Evolutionary conservation across 2,113 vertebrate genomes (phyloP), one percentile per base, ranked within the genome.

Genomic region (Lampris megalopsis): DNA sequence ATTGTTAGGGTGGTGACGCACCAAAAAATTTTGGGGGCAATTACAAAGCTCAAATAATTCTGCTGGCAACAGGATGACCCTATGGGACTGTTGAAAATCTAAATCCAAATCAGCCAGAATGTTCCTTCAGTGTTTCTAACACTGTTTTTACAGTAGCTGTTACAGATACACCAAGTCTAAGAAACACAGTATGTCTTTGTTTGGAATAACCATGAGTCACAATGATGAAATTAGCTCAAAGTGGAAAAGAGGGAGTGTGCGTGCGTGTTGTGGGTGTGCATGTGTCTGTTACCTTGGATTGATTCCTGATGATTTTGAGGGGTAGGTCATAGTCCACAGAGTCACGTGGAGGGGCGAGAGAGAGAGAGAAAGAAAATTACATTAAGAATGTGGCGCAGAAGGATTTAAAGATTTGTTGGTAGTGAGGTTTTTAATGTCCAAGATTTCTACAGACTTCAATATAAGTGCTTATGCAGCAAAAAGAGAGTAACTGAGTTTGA

Each of bases 211-310:
- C 49, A 74, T 83, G 81, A 87, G 64, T 87, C 86, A 89, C 71
- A 64, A 63, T 5, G 47, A 41, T 69, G 56, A 69, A 69, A 77
- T 85, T 64, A 83, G 48, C 72, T 82, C 65, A 37, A 65, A 41
- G 68, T 40, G 56, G 60, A 67, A 78, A 45, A 45, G 2, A 56
- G 43, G 43, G 43, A 45, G 43, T 13, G 50, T 13, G 50, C 4
- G 37, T 37, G 24, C 49, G 13, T 7, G 50, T 58, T 67, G 63
- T 69, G 41, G 54, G 73, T 81, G 82, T 66, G 66, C 68, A 61
- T n/a, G 50, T 53, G 10, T 53, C 2, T 0, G 63, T 83, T 92
- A 92, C 91, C 91, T 93, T 93, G 86, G 90, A 83, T 71, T 93
- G 91, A 84, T 5, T 92, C 87, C 94, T 95, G 90, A 70, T 83